Evolutionary conservation across 1,140 invertebrate species (phyloP).

Genomic region (Hyles euphorbiae): DNA sequence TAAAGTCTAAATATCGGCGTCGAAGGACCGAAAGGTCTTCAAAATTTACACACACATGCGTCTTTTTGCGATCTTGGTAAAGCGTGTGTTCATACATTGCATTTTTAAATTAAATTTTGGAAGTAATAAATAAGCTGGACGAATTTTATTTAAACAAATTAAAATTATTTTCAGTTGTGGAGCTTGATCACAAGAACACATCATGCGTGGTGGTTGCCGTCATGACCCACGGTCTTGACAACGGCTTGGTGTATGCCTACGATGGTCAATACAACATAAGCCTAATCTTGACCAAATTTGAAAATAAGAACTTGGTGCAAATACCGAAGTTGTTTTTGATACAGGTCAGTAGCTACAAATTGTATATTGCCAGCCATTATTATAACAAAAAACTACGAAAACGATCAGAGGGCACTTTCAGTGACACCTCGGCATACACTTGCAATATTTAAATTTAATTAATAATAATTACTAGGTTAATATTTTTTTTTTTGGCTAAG

Average conservation of each 20-base stretch:
- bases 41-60: no score
- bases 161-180: constrained; percentile 31
- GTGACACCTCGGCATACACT: not conserved
- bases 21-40: no score
- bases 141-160: not conserved
- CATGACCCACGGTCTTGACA: constrained; percentile 42
- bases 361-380: not conserved
- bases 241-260: constrained; percentile 38
- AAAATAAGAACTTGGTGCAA: constrained; percentile 33
- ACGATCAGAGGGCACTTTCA: no score
- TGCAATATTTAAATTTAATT: not conserved
- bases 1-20: no score
- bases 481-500: not conserved
- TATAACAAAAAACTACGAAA: no score
- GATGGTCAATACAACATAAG: constrained; percentile 42
- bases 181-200: constrained; percentile 33
- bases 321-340: constrained; percentile 54
- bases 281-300: constrained; percentile 35
- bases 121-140: no score
- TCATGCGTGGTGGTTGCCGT: constrained; percentile 43
- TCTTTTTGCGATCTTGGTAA: no score
- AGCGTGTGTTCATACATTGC: no score
- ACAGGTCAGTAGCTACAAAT: constrained; percentile 28
- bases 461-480: not conserved
- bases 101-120: no score